A percentile compares a stretch with the other conserved stretches of the same genome.
Evolutionary conservation across 2,888 invertebrate species (phyloP).

Genomic region (Timema podura): DNA sequence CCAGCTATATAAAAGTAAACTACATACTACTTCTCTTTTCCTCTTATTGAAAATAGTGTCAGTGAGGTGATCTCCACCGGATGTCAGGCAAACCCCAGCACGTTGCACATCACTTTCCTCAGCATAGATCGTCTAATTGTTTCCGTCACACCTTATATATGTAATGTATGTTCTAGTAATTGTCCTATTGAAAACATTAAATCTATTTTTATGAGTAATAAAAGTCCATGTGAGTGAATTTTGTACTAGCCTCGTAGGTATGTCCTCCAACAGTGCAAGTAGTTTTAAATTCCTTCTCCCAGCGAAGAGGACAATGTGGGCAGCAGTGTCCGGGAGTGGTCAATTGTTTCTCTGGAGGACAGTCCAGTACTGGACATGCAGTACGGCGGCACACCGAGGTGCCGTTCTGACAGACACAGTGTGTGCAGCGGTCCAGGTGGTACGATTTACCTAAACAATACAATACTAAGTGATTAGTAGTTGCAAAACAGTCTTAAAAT

Average conservation of each 20-base stretch:
- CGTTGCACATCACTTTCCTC: too few relatives aligned
- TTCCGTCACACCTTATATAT: too few relatives aligned
- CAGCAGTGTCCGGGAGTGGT: slow-evolving; percentile 67
- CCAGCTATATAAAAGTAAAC: too few relatives aligned
- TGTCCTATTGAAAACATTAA: too few relatives aligned
- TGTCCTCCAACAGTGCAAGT: slow-evolving; percentile 60
- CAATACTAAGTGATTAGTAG: neutral
- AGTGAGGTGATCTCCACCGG: too few relatives aligned
- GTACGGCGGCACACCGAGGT: slow-evolving; percentile 74
- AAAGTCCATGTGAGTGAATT: too few relatives aligned
- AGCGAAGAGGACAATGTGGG: slow-evolving; percentile 68
- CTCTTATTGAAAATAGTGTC: too few relatives aligned
- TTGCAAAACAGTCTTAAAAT: neutral
- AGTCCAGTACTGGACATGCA: slow-evolving; percentile 88
- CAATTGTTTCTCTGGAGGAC: slow-evolving; percentile 66
- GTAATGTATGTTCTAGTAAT: too few relatives aligned
- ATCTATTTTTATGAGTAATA: too few relatives aligned
- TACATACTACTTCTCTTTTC: too few relatives aligned
- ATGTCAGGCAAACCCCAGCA: too few relatives aligned
- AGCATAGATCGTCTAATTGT: too few relatives aligned
- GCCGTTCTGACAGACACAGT: slow-evolving; percentile 76
- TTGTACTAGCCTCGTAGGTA: slow-evolving; percentile 62
- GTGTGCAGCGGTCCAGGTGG: slow-evolving; percentile 68
- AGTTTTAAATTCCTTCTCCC: slow-evolving; percentile 52
- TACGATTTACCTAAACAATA: slow-evolving; percentile 2